These are phyloP conservation scores for Cenopis cana DNA, from an alignment of 2,888 invertebrate genomes.

Conservation along the genomic window DNA sequence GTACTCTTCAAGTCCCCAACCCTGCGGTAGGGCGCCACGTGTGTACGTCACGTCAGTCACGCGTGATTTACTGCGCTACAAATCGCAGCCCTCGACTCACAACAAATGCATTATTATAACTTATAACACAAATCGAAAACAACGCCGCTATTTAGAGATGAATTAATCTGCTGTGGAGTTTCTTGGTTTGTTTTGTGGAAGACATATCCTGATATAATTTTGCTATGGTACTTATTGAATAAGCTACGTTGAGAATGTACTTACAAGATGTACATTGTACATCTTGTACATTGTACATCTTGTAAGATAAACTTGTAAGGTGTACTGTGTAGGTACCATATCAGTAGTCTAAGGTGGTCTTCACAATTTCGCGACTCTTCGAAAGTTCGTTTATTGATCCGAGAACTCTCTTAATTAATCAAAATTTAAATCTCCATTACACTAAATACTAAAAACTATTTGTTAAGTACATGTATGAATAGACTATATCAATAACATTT, in stretches of 20 bases:
- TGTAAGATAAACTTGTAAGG: too few species aligned
- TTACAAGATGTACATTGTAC: too few species aligned
- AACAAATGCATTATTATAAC: constrained; percentile 56
- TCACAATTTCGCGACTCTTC: too few species aligned
- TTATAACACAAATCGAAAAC: constrained; percentile 45
- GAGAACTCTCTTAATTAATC: too few species aligned
- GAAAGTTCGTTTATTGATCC: too few species aligned
- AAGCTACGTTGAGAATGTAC: too few species aligned
- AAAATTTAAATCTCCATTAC: too few species aligned
- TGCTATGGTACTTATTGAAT: too few species aligned
- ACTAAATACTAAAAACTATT: neutral
- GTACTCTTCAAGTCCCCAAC: neutral
- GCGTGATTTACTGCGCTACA: constrained; percentile 53
- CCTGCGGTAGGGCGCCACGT: constrained; percentile 38
- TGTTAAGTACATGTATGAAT: neutral
- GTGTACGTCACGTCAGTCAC: constrained; percentile 27
- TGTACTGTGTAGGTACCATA: too few species aligned
- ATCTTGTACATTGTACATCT: too few species aligned
- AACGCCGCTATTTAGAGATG: constrained; percentile 18
- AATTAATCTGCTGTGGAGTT: constrained; percentile 26
- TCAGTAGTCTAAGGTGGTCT: too few species aligned
- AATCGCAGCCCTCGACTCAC: constrained; percentile 52
- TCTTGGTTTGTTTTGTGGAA: neutral
- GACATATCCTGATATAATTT: neutral
- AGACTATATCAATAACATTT: neutral